Percentiles rank a stretch among this genome's conserved stretches.
Evolutionary conservation across 2,888 invertebrate genomes (phyloP).

Genomic region (Cheilosia grossa): DNA sequence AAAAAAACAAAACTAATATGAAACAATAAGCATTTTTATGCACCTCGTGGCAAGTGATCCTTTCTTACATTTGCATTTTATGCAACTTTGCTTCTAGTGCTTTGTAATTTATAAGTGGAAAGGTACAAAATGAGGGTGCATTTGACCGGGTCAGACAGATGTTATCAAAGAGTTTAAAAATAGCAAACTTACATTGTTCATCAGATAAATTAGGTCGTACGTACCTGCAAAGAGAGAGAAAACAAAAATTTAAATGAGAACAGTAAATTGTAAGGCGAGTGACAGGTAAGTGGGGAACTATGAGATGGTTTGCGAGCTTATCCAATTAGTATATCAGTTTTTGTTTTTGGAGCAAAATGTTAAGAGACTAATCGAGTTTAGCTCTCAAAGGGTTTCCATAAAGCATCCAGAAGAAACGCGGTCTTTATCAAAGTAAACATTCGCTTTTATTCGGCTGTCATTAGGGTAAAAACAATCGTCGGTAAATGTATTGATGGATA

Average conservation of each 20-base stretch:
- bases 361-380: no score
- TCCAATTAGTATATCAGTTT: no score
- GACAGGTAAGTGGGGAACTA: background rate
- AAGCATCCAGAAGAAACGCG: no score
- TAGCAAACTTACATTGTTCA: conserved; percentile 50
- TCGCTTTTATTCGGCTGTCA: no score
- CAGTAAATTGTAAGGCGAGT: background rate
- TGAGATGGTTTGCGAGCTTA: no score
- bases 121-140: conserved; percentile 17
- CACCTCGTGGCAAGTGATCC: conserved; percentile 20
- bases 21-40: conserved; percentile 29
- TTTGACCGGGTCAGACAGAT: conserved; percentile 25
- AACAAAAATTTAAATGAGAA: conserved; percentile 3
- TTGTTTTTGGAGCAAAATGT: no score
- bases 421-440: no score
- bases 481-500: no score
- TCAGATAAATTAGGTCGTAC: conserved; percentile 38
- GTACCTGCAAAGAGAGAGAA: conserved; percentile 53
- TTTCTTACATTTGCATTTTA: conserved; percentile 31
- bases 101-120: conserved; percentile 34
- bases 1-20: conserved; percentile 38
- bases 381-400: no score
- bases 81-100: conserved; percentile 19
- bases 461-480: no score
- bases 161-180: conserved; percentile 16